These are phyloP conservation scores for Galendromus occidentalis DNA, from an alignment of 1,140 invertebrate genomes.

Conservation along the genomic window DNA sequence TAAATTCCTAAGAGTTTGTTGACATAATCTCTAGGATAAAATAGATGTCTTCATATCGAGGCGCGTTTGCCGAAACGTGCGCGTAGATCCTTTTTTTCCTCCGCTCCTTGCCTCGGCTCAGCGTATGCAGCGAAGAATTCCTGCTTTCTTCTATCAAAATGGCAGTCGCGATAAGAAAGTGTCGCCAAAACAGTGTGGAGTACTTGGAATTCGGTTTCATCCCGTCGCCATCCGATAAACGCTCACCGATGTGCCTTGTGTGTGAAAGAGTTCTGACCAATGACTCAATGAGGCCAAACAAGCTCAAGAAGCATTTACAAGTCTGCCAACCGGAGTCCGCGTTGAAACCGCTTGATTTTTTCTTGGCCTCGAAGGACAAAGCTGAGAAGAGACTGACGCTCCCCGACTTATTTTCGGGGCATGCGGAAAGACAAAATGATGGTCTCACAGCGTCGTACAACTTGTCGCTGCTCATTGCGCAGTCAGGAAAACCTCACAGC, in stretches of 20 bases:
- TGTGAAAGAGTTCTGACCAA: conserved; percentile 14
- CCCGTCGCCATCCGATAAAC: conserved; percentile 10
- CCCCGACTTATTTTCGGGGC: background rate
- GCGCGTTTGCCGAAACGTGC: too few relatives aligned
- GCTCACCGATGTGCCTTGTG: conserved; percentile 12
- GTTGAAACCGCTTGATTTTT: conserved; percentile 12
- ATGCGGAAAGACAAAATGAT: conserved; percentile 5
- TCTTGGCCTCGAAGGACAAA: conserved; percentile 12
- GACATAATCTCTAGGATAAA: too few relatives aligned
- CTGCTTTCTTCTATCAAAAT: too few relatives aligned
- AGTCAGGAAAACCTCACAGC: conserved; percentile 15
- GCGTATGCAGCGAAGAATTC: too few relatives aligned
- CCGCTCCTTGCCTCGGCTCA: too few relatives aligned
- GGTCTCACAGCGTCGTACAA: conserved; percentile 18
- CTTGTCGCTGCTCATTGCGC: conserved; percentile 17
- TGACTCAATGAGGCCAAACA: conserved; percentile 13
- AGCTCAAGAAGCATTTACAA: conserved; percentile 12
- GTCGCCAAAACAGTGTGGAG: conserved; percentile 4
- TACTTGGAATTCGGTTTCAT: conserved; percentile 15
- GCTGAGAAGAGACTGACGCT: background rate
- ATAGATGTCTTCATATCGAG: too few relatives aligned
- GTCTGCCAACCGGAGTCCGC: conserved; percentile 11
- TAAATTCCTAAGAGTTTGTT: too few relatives aligned
- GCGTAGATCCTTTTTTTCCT: too few relatives aligned
- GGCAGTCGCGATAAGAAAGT: too few relatives aligned